These are phyloP conservation scores for Aphaenogaster rudis DNA, from an alignment of 1,140 invertebrate species.

Conservation along the genomic window DNA sequence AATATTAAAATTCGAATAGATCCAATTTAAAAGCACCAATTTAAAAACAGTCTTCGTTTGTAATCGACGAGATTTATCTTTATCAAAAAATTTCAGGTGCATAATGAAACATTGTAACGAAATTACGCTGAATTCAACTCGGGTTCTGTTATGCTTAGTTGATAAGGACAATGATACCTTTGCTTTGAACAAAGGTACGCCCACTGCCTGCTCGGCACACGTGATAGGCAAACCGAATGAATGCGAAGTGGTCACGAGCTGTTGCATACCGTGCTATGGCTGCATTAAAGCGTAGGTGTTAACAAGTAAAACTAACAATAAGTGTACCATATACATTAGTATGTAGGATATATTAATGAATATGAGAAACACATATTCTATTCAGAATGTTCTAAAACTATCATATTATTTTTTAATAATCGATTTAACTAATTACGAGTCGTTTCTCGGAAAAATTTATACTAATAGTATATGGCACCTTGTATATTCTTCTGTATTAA, in stretches of 20 bases:
- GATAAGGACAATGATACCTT: constrained; percentile 42
- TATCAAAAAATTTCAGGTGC: constrained; percentile 6
- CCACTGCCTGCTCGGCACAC: constrained; percentile 18
- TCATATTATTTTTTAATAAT: neutral
- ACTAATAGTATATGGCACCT: neutral
- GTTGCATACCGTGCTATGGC: constrained; percentile 13
- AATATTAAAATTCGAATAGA: neutral
- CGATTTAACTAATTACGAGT: neutral
- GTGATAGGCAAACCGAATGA: constrained; percentile 39
- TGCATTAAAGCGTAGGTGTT: constrained; percentile 16
- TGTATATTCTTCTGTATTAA: neutral
- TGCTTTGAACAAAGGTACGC: constrained; percentile 45
- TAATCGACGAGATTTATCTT: constrained; percentile 9
- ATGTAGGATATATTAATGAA: neutral
- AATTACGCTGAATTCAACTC: constrained; percentile 33
- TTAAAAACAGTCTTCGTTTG: neutral
- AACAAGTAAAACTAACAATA: constrained; percentile 22
- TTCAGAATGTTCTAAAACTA: neutral
- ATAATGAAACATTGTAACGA: constrained; percentile 39
- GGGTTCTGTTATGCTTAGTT: constrained; percentile 34
- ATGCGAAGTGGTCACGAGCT: constrained; percentile 43
- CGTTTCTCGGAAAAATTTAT: neutral
- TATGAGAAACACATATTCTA: neutral
- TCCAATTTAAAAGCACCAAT: neutral
- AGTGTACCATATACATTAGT: neutral